Conservation (phyloP, 2,113 vertebrate genomes). For the Aldabrachelys gigantea region DNA sequence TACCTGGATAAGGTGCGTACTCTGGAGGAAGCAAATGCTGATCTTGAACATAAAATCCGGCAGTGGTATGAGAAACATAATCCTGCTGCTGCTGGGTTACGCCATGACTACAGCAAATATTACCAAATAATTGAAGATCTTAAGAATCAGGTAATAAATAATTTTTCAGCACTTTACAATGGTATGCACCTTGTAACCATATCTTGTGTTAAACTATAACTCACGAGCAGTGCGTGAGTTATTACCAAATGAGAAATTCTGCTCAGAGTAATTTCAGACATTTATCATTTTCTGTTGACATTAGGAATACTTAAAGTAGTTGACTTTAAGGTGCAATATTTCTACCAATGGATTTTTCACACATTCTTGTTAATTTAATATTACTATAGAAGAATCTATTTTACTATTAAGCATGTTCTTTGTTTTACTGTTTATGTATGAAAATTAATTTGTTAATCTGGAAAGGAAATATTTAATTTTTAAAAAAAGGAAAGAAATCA, state of each 20-base stretch:
- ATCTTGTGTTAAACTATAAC: background rate
- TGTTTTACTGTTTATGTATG: background rate
- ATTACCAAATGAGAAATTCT: background rate
- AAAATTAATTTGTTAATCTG: background rate
- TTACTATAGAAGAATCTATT: background rate
- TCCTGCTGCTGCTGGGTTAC: conserved; percentile 8
- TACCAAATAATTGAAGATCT: conserved; percentile 69
- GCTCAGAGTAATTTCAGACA: background rate
- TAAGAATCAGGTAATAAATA: conserved; percentile 75
- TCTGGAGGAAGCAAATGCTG: conserved; percentile 83
- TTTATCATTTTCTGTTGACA: background rate
- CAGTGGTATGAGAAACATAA: conserved; percentile 63
- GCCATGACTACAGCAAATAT: conserved; percentile 76
- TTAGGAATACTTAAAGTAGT: background rate
- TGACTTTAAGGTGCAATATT: background rate
- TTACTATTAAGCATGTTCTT: background rate
- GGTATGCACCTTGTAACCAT: background rate
- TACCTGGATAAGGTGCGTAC: conserved; percentile 84
- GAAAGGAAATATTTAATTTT: background rate
- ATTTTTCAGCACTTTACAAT: background rate
- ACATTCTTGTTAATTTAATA: background rate
- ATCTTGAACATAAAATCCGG: conserved; percentile 84
- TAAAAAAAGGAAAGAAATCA: background rate
- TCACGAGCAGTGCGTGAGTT: background rate
- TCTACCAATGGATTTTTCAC: background rate